These are phyloP conservation scores for Didymodactylos carnosus DNA, from an alignment of 2,888 invertebrate genomes.

Conservation along the genomic window DNA sequence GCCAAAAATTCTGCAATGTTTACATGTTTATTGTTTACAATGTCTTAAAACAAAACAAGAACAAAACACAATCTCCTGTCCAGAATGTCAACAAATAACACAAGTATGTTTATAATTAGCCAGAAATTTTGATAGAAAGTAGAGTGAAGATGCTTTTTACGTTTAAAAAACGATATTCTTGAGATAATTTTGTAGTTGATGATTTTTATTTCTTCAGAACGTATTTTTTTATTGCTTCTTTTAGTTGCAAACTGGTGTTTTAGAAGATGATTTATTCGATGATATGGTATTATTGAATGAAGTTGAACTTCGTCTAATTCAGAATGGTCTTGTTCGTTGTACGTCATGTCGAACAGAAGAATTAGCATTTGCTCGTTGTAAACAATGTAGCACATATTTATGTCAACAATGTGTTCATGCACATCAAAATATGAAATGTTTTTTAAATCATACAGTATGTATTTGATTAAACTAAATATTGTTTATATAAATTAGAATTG, in stretches of 20 bases:
- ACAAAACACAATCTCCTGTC: constrained; percentile 27
- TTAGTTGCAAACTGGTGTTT: constrained; percentile 20
- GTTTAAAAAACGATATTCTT: no score
- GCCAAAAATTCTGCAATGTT: constrained; percentile 70
- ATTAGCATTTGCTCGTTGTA: constrained; percentile 73
- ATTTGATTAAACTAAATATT: no score
- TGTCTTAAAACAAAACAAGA: constrained; percentile 49
- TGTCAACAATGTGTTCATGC: constrained; percentile 83
- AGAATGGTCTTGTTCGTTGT: constrained; percentile 50
- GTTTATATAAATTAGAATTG: no score
- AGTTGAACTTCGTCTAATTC: constrained; percentile 42
- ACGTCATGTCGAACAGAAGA: constrained; percentile 88
- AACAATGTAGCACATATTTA: constrained; percentile 76
- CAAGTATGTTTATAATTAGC: constrained; percentile 23
- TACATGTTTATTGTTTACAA: constrained; percentile 80
- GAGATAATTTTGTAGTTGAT: no score
- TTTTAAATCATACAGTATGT: constrained; percentile 54
- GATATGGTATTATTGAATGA: constrained; percentile 57
- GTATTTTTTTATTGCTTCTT: neutral
- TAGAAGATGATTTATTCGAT: constrained; percentile 52
- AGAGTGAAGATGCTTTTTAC: no score
- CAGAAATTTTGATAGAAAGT: no score
- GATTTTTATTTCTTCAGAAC: neutral
- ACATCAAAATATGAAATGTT: constrained; percentile 86
- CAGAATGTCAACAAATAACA: constrained; percentile 61